phyloP scores from a whole-genome alignment of 2,113 vertebrate genomes.

The Alces alces region DNA sequence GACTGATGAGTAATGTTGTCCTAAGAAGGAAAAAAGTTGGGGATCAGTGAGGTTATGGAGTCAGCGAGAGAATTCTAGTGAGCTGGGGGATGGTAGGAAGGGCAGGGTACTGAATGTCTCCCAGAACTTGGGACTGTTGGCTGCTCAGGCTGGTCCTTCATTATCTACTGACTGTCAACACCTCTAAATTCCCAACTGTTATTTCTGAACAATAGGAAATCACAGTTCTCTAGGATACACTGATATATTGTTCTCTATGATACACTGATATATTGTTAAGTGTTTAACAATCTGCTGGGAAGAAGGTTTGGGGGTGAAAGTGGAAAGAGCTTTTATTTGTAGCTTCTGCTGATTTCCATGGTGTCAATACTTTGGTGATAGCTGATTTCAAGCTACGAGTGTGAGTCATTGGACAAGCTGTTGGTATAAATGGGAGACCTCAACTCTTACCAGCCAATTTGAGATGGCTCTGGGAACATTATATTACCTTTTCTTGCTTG shows the following conservation, averaged over 20 bases:
- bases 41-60: background rate
- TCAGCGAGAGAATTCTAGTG: background rate
- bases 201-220: background rate
- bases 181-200: background rate
- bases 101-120: background rate
- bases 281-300: background rate
- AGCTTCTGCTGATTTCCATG: background rate
- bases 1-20: background rate
- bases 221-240: background rate
- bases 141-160: too few relatives aligned
- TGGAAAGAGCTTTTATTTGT: background rate
- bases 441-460: fast-evolving
- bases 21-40: background rate
- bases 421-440: background rate
- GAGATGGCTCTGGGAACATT: background rate
- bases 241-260: background rate
- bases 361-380: background rate
- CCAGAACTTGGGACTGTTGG: background rate
- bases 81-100: background rate
- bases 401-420: background rate
- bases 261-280: background rate
- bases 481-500: background rate
- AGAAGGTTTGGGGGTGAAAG: background rate
- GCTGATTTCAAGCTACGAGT: background rate
- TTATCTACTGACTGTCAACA: background rate